A percentile compares a stretch with the other conserved stretches of the same genome.
These are phyloP conservation scores for Gastrophryne carolinensis DNA, from an alignment of 2,797 vertebrate genomes.

Conservation along the genomic window DNA sequence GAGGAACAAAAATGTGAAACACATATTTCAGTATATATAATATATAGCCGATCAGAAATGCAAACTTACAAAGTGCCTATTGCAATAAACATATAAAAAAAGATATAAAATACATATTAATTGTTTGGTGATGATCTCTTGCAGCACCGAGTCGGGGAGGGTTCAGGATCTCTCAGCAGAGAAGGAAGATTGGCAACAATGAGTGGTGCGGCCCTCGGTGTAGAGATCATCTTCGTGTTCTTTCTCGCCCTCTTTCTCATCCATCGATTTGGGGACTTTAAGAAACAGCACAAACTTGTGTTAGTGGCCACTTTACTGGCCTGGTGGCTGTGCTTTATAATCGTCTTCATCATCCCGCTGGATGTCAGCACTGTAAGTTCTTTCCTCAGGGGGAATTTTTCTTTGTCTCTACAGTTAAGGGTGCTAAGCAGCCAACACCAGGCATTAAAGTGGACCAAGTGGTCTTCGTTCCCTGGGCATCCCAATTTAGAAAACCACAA, in stretches of 20 bases:
- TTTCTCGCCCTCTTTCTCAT: slow-evolving; percentile 92
- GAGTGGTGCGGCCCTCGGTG: slow-evolving; percentile 89
- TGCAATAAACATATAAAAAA: no score
- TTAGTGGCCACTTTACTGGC: slow-evolving; percentile 89
- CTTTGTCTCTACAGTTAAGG: no score
- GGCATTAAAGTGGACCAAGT: no score
- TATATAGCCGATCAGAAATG: no score
- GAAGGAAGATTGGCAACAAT: slow-evolving; percentile 66
- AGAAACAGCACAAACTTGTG: slow-evolving; percentile 92
- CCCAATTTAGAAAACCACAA: no score
- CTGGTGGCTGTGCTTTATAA: slow-evolving; percentile 97
- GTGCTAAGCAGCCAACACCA: no score
- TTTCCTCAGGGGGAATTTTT: no score
- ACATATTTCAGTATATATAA: no score
- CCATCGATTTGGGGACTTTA: slow-evolving; percentile 94
- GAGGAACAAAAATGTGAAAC: no score
- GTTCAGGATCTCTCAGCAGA: background rate
- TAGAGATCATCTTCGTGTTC: slow-evolving; percentile 94
- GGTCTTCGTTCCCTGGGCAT: no score
- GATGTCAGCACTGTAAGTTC: slow-evolving; percentile 95
- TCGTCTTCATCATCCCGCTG: slow-evolving; percentile 92
- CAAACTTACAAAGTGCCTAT: background rate
- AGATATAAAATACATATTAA: no score
- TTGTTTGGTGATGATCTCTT: slow-evolving; percentile 23
- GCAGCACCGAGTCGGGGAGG: slow-evolving; percentile 56